These are phyloP conservation scores for Myotis pilosus DNA, from an alignment of 2,797 vertebrate genomes.

Conservation along the genomic window DNA sequence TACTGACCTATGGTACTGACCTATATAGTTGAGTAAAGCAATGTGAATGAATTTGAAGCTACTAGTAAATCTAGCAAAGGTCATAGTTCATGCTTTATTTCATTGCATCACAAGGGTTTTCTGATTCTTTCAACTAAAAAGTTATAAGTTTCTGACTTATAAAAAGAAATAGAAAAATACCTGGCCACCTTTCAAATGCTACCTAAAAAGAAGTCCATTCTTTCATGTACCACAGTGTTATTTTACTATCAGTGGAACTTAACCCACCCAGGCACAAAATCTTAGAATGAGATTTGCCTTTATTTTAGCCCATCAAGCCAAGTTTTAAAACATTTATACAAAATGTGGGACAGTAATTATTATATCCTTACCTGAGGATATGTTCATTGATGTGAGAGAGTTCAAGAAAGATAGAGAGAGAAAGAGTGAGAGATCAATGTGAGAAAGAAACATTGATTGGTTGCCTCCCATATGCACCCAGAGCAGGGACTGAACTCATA, in stretches of 20 bases:
- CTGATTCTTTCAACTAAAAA: background rate
- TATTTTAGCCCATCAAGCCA: background rate
- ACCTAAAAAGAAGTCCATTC: background rate
- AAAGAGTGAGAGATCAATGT: background rate
- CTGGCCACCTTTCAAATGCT: background rate
- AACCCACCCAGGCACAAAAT: background rate
- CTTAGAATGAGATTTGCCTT: background rate
- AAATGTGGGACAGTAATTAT: background rate
- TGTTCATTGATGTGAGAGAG: background rate
- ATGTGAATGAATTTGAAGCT: conserved; percentile 11
- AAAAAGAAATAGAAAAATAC: background rate
- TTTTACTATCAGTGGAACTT: background rate
- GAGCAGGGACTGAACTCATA: background rate
- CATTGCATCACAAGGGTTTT: background rate
- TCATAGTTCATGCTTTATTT: background rate
- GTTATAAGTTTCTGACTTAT: background rate
- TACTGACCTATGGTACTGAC: background rate
- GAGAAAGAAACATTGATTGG: background rate
- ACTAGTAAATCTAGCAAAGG: background rate
- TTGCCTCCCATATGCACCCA: background rate
- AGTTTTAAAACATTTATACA: background rate
- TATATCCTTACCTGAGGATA: background rate
- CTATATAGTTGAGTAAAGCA: background rate
- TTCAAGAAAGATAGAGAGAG: background rate
- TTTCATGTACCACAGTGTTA: background rate